These are phyloP conservation scores for Coleophora flavipennella DNA, from an alignment of 2,888 invertebrate species.

Conservation along the genomic window DNA sequence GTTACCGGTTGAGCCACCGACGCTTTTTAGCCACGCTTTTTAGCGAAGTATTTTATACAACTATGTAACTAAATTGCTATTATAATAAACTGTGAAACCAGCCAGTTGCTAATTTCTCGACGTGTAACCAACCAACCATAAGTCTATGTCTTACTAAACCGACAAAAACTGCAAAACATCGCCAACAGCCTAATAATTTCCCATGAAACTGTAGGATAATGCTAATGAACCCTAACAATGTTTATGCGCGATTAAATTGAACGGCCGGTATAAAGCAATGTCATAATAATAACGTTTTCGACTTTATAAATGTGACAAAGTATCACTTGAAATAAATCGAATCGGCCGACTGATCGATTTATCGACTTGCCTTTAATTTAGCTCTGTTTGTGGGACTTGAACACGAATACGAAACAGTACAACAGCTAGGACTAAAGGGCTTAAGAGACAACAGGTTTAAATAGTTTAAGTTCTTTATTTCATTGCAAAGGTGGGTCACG, in stretches of 20 bases:
- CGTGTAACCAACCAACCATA: too few species aligned
- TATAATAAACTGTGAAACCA: too few species aligned
- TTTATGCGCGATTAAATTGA: constrained; percentile 3
- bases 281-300: constrained; percentile 4
- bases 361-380: constrained; percentile 52
- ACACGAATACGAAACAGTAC: constrained; percentile 25
- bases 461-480: too few species aligned
- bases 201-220: background rate
- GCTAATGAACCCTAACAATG: constrained; percentile 2
- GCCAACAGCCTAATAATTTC: background rate
- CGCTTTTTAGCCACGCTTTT: too few species aligned
- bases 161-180: too few species aligned
- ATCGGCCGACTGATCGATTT: constrained; percentile 41
- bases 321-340: constrained; percentile 49
- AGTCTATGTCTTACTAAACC: too few species aligned
- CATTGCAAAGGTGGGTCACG: too few species aligned
- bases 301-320: constrained; percentile 34
- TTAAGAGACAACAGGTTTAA: background rate
- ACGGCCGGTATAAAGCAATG: constrained; percentile 5
- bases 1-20: too few species aligned
- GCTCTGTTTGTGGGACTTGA: constrained; percentile 40
- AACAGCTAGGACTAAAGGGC: constrained; percentile 30
- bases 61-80: too few species aligned
- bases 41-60: too few species aligned
- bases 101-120: too few species aligned